A percentile compares a stretch with the other conserved stretches of the same genome.
phyloP scores from a whole-genome alignment of 1,140 invertebrate genomes.

The Charaxes varanes region DNA sequence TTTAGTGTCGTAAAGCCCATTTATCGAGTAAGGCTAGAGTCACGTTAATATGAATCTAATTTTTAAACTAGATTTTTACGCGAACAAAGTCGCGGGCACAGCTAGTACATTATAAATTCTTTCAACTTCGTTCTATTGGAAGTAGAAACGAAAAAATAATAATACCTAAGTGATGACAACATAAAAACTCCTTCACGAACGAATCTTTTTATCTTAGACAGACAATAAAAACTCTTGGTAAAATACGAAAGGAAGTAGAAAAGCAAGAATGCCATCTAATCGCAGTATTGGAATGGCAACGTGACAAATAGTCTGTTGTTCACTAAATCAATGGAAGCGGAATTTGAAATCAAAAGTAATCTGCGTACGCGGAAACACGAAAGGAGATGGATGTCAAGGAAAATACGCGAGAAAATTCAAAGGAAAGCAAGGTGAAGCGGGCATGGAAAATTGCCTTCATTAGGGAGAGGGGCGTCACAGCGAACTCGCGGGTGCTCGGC shows the following conservation, averaged over 20 bases:
- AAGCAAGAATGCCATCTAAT: conserved; percentile 8
- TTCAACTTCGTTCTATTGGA: no score
- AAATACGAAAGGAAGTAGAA: conserved; percentile 2
- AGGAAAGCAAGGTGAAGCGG: conserved; percentile 62
- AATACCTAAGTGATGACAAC: no score
- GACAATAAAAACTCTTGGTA: no score
- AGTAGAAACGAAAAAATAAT: no score
- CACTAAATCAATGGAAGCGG: conserved; percentile 54
- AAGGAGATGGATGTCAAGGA: conserved; percentile 68
- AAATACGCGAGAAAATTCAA: conserved; percentile 69
- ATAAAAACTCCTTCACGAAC: background rate
- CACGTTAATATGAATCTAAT: no score
- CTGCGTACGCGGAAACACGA: conserved; percentile 55
- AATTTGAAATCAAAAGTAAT: conserved; percentile 69
- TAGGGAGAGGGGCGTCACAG: conserved; percentile 42
- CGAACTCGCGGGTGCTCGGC: no score
- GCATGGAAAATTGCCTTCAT: conserved; percentile 70
- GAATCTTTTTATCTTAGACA: no score
- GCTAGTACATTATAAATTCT: no score
- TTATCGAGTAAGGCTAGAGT: no score
- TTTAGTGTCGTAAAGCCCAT: no score
- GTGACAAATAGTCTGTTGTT: conserved; percentile 32
- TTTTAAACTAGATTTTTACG: no score
- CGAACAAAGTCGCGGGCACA: no score
- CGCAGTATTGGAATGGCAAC: conserved; percentile 9